Evolutionary conservation across 2,888 invertebrate genomes (phyloP).

Genomic region (Branchellion lobata): DNA sequence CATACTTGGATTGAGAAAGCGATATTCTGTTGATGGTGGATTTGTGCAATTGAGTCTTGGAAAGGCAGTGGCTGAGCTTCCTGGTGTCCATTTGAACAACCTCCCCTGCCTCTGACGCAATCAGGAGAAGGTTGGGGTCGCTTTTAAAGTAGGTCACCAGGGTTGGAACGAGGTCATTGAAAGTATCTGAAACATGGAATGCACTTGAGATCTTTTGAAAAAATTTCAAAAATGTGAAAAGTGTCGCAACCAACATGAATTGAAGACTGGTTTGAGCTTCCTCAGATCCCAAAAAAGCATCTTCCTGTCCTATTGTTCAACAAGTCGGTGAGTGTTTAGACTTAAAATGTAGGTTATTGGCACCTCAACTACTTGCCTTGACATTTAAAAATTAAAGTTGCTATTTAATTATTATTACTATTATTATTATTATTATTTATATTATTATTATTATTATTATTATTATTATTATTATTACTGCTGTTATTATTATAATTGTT

Average conservation of each 20-base stretch:
- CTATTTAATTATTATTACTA: too few relatives aligned
- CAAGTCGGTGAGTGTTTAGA: too few relatives aligned
- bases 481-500: too few relatives aligned
- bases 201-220: background rate
- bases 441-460: too few relatives aligned
- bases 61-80: background rate
- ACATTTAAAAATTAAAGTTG: too few relatives aligned
- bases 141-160: background rate
- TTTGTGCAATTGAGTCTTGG: background rate
- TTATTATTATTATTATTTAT: too few relatives aligned
- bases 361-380: background rate
- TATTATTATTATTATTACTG: too few relatives aligned
- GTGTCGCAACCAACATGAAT: background rate
- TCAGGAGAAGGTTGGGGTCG: background rate
- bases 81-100: background rate
- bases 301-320: background rate
- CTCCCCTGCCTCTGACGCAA: conserved; percentile 4
- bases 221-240: background rate
- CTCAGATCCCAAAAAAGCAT: conserved; percentile 18
- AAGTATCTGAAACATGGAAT: conserved; percentile 13
- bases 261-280: background rate
- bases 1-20: background rate
- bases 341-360: too few relatives aligned
- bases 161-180: background rate
- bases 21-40: background rate